Base-by-base conservation (phyloP, 2,113 vertebrate genomes). In the Cromileptes altivelis region DNA sequence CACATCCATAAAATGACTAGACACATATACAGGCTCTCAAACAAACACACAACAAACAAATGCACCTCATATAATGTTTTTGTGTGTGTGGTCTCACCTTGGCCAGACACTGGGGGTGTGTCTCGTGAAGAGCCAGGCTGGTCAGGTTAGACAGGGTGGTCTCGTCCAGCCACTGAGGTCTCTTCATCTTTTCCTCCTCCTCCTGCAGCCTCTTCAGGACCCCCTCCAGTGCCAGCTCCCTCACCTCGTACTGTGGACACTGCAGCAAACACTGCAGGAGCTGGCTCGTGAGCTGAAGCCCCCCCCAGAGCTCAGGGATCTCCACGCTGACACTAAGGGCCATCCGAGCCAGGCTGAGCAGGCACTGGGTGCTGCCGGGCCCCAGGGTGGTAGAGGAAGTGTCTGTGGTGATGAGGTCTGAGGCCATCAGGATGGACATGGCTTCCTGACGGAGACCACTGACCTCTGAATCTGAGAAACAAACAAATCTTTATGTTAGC, bases 331-430 rank as follows among this genome's bases (percentile, higher is more conserved):
- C 80, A 68, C 75, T 58, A 93, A 94, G 80, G 12, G 93, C 95
- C 68, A 99, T 88, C n/a, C 72, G 93, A 17, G 96, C 93, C 86
- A 97, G 89, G 91, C 97, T 98, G 87, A 97, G 96, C 23, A 98
- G 94, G 91, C 98, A 98, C 83, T 97, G 97, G 30, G 93, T 91
- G 63, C 94, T 88, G 77, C 98, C 97, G 5, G 97, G 97, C 1
- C 88, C 91, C 4, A 45, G 27, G 90, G 94, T 71, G 56, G n/a
- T 8, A 0, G 92, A 65, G 68, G 81, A 63, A 53, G 85, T 7
- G 63, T 90, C 58, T 19, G 93, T 77, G 0, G 78, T 85, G 69
- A 95, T 1, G 70, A 99, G 91, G 40, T 97, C 97, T 3, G 97
- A 98, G 55, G 89, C 90, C 37, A 88, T 78, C 78, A 99, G 89